Evolutionary conservation across 1,140 invertebrate species (phyloP).

Genomic region (Copidosoma floridanum): DNA sequence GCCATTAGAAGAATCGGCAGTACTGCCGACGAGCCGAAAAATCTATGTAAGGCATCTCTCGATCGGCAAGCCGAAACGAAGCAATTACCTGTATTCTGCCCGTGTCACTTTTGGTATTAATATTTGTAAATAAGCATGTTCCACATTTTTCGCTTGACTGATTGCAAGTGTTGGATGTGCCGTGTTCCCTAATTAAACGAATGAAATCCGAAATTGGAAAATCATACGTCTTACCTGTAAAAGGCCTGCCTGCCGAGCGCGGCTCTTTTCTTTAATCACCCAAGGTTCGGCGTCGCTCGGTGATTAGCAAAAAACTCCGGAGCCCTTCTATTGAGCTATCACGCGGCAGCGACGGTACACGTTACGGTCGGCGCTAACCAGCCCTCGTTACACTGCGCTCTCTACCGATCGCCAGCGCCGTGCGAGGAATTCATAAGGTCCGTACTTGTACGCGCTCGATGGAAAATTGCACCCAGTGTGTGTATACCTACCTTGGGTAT

Average conservation of each 20-base stretch:
- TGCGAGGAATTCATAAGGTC: neutral
- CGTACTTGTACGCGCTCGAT: neutral
- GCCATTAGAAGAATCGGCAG: too few relatives aligned
- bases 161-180: slow-evolving; percentile 16
- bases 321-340: slow-evolving; percentile 19
- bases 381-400: slow-evolving; percentile 12
- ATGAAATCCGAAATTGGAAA: slow-evolving; percentile 1
- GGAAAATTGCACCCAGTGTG: neutral
- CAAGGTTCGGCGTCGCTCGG: neutral
- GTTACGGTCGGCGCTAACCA: neutral
- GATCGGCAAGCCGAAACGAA: too few relatives aligned
- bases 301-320: neutral
- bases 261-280: neutral
- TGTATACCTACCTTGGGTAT: neutral
- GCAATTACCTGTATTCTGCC: too few relatives aligned
- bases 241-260: too few relatives aligned
- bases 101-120: too few relatives aligned
- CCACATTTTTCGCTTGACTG: neutral
- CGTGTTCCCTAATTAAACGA: slow-evolving; percentile 23
- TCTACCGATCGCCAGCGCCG: too few relatives aligned
- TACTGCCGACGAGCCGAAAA: too few relatives aligned
- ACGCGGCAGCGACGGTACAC: neutral
- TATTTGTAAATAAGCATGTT: too few relatives aligned
- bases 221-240: neutral
- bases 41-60: too few relatives aligned